Percentiles rank a stretch among this genome's conserved stretches.
Conservation (phyloP, 2,888 invertebrate species). For the Sminthurides aquaticus region DNA sequence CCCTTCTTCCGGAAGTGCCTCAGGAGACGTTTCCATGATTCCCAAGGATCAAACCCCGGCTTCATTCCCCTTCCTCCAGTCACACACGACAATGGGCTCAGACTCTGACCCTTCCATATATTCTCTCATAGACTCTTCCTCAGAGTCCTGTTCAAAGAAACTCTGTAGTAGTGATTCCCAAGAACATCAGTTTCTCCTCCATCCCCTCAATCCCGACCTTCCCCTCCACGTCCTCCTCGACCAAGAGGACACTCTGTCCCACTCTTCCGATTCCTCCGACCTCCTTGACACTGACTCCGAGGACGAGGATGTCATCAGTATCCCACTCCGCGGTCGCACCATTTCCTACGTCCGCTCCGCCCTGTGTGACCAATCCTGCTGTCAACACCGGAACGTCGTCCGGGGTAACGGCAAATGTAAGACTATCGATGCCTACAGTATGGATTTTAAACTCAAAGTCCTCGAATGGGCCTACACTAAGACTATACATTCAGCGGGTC, state of each 20-base stretch:
- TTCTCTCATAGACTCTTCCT: background rate
- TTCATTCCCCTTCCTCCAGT: too few species aligned
- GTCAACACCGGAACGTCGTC: background rate
- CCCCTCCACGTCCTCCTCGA: background rate
- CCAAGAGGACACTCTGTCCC: background rate
- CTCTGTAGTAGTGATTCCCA: background rate
- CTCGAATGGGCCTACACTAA: slow-evolving; percentile 14
- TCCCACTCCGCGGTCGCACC: background rate
- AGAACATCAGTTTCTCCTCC: background rate
- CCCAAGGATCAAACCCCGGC: too few species aligned
- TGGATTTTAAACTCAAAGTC: slow-evolving; percentile 13
- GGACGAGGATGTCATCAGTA: slow-evolving; percentile 5
- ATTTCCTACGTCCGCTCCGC: background rate
- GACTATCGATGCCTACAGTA: slow-evolving; percentile 8
- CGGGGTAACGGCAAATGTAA: slow-evolving; percentile 1
- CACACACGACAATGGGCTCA: too few species aligned
- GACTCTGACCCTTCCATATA: background rate
- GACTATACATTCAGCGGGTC: slow-evolving; percentile 12
- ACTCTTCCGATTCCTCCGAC: background rate
- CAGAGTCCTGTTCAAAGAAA: background rate
- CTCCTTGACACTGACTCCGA: background rate
- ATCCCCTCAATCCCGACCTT: background rate
- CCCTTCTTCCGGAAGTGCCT: too few species aligned
- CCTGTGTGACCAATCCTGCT: background rate
- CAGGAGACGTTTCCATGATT: too few species aligned